These are phyloP conservation scores for Neostethus bicornis DNA, from an alignment of 2,797 vertebrate species.

Conservation along the genomic window DNA sequence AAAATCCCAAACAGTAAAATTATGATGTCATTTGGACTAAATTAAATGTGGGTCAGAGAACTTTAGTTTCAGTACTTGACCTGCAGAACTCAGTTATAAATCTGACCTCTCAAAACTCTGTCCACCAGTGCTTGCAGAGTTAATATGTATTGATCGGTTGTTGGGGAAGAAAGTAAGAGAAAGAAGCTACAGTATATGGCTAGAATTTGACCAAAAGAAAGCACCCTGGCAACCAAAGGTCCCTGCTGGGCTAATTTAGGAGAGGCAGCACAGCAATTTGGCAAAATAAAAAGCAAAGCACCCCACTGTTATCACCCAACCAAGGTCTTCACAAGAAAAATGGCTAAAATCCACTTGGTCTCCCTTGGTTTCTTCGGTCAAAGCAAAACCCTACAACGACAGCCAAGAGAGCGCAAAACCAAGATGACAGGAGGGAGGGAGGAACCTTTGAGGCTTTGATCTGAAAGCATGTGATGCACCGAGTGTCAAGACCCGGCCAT, in stretches of 20 bases:
- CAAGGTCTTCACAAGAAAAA: conserved; percentile 52
- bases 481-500: conserved; percentile 37
- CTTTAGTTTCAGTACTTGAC: conserved; percentile 28
- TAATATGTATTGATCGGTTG: conserved; percentile 57
- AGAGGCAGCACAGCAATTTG: conserved; percentile 52
- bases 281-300: conserved; percentile 56
- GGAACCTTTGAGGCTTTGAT: conserved; percentile 39
- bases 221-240: conserved; percentile 55
- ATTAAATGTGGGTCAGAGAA: conserved; percentile 20
- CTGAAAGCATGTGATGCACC: not conserved
- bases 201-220: conserved; percentile 32
- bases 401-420: conserved; percentile 7
- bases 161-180: conserved; percentile 19
- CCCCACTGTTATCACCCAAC: conserved; percentile 43
- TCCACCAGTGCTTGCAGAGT: conserved; percentile 33
- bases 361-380: conserved; percentile 14
- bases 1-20: conserved; percentile 21
- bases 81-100: conserved; percentile 25
- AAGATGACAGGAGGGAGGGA: conserved; percentile 3
- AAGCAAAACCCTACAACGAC: conserved; percentile 2
- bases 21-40: conserved; percentile 7
- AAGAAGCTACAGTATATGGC: conserved; percentile 21
- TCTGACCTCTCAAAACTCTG: conserved; percentile 45
- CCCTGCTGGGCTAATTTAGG: conserved; percentile 72
- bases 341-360: conserved; percentile 35